Evolutionary conservation across 2,113 vertebrate species (phyloP).

Genomic region (Parotia lawesii): DNA sequence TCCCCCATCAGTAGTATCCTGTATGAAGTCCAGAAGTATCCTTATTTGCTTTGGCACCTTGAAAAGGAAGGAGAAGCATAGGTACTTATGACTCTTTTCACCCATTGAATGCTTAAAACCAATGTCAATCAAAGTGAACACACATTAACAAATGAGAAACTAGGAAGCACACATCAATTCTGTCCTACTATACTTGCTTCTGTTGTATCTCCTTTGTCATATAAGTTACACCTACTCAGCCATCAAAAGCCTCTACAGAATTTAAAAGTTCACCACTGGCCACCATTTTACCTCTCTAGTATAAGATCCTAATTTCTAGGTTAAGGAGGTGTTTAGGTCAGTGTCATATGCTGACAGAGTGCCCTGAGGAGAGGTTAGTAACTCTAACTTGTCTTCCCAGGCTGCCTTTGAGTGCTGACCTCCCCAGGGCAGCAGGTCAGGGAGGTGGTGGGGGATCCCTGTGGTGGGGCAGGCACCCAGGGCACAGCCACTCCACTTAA

Average conservation of each 20-base stretch:
- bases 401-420: background rate
- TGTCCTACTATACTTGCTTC: background rate
- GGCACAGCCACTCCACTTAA: background rate
- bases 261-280: background rate
- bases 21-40: background rate
- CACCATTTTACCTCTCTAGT: background rate
- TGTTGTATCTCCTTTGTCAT: background rate
- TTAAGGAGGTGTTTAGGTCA: background rate
- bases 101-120: background rate
- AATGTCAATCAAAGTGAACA: background rate
- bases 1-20: background rate
- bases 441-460: rapidly evolving
- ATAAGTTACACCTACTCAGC: background rate
- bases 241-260: background rate
- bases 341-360: background rate
- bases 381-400: background rate
- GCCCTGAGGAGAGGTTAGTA: background rate
- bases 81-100: background rate
- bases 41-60: background rate
- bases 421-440: background rate
- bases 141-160: background rate
- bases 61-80: background rate
- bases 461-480: rapidly evolving
- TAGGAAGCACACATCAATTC: background rate
- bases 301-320: background rate